phyloP scores from a whole-genome alignment of 1,140 invertebrate species.

The Lepidurus apus region DNA sequence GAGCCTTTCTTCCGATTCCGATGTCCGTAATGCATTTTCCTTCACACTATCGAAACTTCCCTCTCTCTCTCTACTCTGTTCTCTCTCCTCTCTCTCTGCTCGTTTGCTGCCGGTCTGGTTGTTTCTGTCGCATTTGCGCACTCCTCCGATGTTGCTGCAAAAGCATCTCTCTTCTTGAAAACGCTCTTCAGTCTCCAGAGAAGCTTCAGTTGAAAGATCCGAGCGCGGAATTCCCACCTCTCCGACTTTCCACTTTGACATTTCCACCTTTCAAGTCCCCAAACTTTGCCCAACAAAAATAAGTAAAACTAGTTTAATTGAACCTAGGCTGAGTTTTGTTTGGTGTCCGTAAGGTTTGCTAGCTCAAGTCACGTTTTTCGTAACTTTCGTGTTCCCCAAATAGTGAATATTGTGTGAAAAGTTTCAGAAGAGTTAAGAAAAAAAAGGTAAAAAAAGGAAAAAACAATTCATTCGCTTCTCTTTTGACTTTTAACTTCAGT shows the following conservation, averaged over 20 bases:
- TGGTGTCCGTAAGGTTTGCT: too few relatives aligned
- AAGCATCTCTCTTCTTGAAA: constrained; percentile 1
- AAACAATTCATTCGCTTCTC: not conserved
- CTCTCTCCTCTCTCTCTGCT: not conserved
- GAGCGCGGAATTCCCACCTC: not conserved
- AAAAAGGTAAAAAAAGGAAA: not conserved
- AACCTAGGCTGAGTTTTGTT: too few relatives aligned
- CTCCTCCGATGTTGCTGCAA: not conserved
- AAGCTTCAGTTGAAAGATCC: not conserved
- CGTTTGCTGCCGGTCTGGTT: not conserved
- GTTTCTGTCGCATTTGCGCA: constrained; percentile 15
- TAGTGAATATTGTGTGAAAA: not conserved
- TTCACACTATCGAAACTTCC: not conserved
- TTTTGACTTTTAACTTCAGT: not conserved
- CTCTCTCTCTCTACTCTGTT: not conserved
- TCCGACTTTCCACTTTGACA: not conserved
- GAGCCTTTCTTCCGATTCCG: constrained; percentile 8
- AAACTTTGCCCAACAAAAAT: too few relatives aligned
- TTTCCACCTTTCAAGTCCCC: not conserved
- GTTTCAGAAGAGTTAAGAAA: not conserved
- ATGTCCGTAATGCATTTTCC: constrained; percentile 19
- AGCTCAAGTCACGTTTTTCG: too few relatives aligned
- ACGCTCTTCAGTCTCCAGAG: constrained; percentile 17
- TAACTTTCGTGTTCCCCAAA: too few relatives aligned
- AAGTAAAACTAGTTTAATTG: too few relatives aligned